Evolutionary conservation across 2,888 invertebrate genomes (phyloP).

Genomic region (Macrosiphum euphorbiae): DNA sequence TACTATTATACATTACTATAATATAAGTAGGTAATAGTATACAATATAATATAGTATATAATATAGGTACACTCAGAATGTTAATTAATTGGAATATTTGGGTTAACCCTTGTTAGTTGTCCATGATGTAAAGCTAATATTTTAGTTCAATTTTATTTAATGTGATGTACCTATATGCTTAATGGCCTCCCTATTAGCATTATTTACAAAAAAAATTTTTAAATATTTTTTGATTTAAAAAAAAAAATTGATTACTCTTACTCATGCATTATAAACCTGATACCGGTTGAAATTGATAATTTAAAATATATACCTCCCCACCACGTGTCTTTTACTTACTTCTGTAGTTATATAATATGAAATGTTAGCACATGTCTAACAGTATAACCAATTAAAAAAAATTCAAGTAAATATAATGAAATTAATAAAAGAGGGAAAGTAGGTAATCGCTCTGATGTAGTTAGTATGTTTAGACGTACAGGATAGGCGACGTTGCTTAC

Average conservation of each 20-base stretch:
- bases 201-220: not conserved
- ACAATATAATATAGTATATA: not conserved
- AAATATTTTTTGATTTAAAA: not conserved
- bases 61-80: too few relatives aligned
- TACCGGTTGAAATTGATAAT: not conserved
- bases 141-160: not conserved
- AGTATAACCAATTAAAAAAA: not conserved
- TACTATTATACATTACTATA: not conserved
- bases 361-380: not conserved
- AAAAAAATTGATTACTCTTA: not conserved
- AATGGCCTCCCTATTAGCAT: not conserved
- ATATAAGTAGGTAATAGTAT: not conserved
- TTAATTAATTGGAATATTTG: not conserved
- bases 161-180: not conserved
- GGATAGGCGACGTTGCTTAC: not conserved
- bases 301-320: not conserved
- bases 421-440: not conserved
- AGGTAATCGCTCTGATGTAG: not conserved
- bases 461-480: not conserved
- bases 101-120: not conserved
- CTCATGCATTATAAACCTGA: not conserved
- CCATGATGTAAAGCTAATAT: not conserved
- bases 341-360: not conserved
- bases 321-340: not conserved
- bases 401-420: not conserved